Evolutionary conservation across 2,113 vertebrate species (phyloP).

Genomic region (Petromus typicus): DNA sequence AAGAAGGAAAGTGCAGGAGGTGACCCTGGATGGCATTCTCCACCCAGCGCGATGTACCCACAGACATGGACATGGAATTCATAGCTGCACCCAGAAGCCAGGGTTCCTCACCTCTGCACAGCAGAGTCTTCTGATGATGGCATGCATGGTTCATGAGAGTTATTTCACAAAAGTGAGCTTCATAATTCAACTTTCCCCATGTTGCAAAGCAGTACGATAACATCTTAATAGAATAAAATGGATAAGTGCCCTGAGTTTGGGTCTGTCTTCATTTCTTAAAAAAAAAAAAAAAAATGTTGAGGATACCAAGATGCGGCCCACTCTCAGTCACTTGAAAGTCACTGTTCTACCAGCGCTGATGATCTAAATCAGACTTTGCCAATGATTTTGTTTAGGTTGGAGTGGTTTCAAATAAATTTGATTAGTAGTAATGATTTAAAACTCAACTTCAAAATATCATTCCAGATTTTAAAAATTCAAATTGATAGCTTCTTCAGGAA

Average conservation of each 20-base stretch:
- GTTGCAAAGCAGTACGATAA: not conserved
- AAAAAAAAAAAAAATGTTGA: not conserved
- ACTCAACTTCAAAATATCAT: not conserved
- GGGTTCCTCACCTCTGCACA: not conserved
- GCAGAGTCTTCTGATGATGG: not conserved
- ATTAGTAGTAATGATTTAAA: not conserved
- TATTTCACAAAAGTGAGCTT: not conserved
- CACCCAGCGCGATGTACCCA: not conserved
- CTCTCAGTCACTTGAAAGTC: not conserved
- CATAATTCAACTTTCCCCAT: not conserved
- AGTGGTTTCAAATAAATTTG: not conserved
- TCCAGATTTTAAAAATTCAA: conserved; percentile 6
- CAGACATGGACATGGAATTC: not conserved
- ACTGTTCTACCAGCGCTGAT: not conserved
- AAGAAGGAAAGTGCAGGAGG: not conserved
- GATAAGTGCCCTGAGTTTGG: not conserved
- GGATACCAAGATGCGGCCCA: not conserved
- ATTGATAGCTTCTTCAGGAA: not conserved
- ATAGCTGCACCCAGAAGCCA: not conserved
- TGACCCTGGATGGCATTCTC: not conserved
- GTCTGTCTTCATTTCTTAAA: not conserved
- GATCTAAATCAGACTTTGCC: not conserved
- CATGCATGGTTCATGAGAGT: rapidly evolving
- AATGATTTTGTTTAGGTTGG: not conserved
- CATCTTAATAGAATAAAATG: not conserved